These are phyloP conservation scores for Girardinus metallicus DNA, from an alignment of 2,797 vertebrate genomes.

Conservation along the genomic window DNA sequence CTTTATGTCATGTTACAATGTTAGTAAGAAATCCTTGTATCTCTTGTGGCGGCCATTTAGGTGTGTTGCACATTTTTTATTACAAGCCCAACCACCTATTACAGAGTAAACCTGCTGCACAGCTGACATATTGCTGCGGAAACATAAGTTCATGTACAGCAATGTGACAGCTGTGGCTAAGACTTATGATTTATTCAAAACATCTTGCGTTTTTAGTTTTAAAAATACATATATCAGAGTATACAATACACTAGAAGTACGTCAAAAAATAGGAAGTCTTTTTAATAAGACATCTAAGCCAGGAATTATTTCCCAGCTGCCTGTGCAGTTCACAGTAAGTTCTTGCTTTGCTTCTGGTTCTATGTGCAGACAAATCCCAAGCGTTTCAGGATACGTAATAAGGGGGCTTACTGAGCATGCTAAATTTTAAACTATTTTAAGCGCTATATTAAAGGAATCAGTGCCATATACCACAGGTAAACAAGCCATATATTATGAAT, in stretches of 20 bases:
- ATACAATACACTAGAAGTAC: neutral
- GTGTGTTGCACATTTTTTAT: neutral
- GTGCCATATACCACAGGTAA: slow-evolving; percentile 46
- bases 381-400: neutral
- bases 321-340: neutral
- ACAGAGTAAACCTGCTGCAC: neutral
- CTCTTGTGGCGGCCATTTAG: too few relatives aligned
- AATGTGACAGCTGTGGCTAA: neutral
- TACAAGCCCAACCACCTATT: neutral
- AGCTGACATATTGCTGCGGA: neutral
- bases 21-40: too few relatives aligned
- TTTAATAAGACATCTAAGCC: neutral
- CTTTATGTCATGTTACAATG: too few relatives aligned
- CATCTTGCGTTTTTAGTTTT: neutral
- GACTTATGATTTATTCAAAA: neutral
- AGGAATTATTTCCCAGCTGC: neutral
- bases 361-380: neutral
- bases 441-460: slow-evolving; percentile 33
- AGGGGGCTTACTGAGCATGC: slow-evolving; percentile 8
- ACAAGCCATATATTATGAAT: slow-evolving; percentile 42
- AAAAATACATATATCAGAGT: neutral
- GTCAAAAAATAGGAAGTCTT: neutral
- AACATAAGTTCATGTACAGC: neutral
- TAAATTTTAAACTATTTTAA: slow-evolving; percentile 42
- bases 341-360: neutral